Percentiles rank a stretch among this genome's conserved stretches.
Evolutionary conservation across 2,113 vertebrate genomes (phyloP).

Genomic region (Melospiza melodia): DNA sequence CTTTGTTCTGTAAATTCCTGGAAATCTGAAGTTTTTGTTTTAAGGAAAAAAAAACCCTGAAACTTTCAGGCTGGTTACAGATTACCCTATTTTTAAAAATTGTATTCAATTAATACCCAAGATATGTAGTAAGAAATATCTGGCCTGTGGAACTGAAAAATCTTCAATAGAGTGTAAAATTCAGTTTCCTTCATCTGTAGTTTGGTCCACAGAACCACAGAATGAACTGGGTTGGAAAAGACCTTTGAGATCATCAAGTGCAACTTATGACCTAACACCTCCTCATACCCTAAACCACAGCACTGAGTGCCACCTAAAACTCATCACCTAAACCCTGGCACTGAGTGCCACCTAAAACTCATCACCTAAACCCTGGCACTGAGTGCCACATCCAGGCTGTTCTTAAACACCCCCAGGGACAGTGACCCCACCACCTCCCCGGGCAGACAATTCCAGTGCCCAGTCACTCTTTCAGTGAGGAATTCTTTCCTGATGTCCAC

Average conservation of each 20-base stretch:
- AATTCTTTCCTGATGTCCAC: background rate
- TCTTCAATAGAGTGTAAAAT: background rate
- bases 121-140: background rate
- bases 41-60: background rate
- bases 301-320: no score
- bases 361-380: no score
- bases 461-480: background rate
- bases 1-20: background rate
- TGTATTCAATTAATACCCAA: background rate
- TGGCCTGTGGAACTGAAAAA: background rate
- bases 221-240: background rate
- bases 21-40: background rate
- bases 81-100: background rate
- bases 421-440: background rate
- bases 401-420: fast-evolving
- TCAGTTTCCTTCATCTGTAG: background rate
- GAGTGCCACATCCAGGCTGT: background rate
- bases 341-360: no score
- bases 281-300: background rate
- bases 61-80: background rate
- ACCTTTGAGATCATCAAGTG: background rate
- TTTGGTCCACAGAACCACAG: background rate
- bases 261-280: background rate
- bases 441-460: background rate
- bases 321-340: no score